Evolutionary conservation across 2,113 vertebrate species (phyloP), one percentile per base, ranked within the genome.

Genomic region (Bubo bubo): DNA sequence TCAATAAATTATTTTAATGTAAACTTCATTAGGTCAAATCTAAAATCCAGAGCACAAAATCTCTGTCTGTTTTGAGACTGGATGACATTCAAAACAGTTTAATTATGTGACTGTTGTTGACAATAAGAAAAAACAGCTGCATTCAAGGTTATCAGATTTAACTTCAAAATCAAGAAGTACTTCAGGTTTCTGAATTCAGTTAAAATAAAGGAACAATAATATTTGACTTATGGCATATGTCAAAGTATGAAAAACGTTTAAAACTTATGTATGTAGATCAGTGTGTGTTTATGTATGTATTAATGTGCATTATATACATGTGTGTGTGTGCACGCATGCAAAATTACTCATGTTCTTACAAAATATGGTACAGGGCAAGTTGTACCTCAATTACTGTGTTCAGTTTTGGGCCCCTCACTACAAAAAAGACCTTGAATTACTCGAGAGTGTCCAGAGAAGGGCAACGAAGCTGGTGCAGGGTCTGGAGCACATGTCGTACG

Each of bases 271-370:
- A 11, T 20, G 15, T 85, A 26, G 11, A 66, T 84, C 30, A 9
- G 3, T 34, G 8, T 60, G 22, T 49, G 24, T 71, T 8, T 28
- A 35, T 56, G 1, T 59, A 5, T 66, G 11, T 53, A 56, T 60
- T 32, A 47, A 24, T 6, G 4, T 49, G 8, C 8, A 19, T 45
- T 77, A 32, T 23, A 14, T 8, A 0, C 6, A 0, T 14, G 12
- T n/a, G 7, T 52, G 18, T 35, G 43, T 14, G 12, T n/a, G 5
- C n/a, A 28, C 3, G 6, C 41, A 28, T 3, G 7, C 41, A 75
- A 37, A 59, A 41, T 67, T 47, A 41, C 43, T 66, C 2, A 10
- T 45, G 3, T 59, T 79, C 50, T 53, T 67, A 58, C 1, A 52
- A 86, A 76, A 39, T 68, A 12, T 0, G 0, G 3, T 64, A 28